These are phyloP conservation scores for Melospiza georgiana DNA, from an alignment of 2,113 vertebrate species.

Conservation along the genomic window DNA sequence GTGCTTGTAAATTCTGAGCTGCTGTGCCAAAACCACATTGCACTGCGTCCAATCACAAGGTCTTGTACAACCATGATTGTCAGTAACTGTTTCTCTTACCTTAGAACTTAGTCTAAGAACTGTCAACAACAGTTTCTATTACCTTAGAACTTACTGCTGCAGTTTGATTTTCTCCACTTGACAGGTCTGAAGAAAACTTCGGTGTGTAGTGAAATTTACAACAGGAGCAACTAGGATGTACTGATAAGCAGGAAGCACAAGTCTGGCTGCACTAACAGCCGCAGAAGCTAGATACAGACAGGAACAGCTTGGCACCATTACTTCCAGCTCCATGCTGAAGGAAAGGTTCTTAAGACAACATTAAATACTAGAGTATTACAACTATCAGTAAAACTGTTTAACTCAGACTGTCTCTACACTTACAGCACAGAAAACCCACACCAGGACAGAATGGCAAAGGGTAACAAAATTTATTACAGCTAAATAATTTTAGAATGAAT, in stretches of 20 bases:
- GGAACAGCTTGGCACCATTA: background rate
- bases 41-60: background rate
- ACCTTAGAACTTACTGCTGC: background rate
- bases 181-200: background rate
- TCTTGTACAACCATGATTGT: background rate
- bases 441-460: background rate
- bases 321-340: background rate
- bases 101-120: background rate
- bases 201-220: background rate
- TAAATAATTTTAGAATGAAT: background rate
- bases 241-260: background rate
- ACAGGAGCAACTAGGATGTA: background rate
- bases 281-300: background rate
- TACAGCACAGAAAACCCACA: background rate
- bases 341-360: background rate
- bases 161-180: background rate
- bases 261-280: background rate
- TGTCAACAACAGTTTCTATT: background rate
- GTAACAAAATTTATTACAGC: background rate
- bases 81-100: background rate
- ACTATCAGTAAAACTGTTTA: background rate
- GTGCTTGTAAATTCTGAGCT: background rate
- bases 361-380: background rate
- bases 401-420: background rate
- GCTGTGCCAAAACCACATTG: background rate